Evolutionary conservation across 2,113 vertebrate species (phyloP), one percentile per base, ranked within the genome.

Genomic region (Triplophysa dalaica): DNA sequence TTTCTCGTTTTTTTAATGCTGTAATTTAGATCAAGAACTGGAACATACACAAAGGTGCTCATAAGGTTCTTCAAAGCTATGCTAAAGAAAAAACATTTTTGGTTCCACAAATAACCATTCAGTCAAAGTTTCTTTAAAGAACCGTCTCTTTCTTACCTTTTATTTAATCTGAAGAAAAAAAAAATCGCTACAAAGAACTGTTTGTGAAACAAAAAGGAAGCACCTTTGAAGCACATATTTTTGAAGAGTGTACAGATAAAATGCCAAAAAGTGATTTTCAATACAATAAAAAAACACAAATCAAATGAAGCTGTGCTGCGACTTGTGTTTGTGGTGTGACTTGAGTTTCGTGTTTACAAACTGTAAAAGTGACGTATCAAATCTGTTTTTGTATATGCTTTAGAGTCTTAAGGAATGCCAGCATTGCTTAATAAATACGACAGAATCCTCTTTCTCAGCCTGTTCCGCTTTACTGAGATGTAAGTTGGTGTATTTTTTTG

Each of bases 331-430:
- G 33, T 38, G 5, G 33, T 11, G n/a, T 61, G 13, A 22, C 13
- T 43, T 60, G 54, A 12, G 22, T 43, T 12, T 45, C 19, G 16
- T 22, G 4, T 54, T 33, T 54, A 17, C 58, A 75, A 41, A 26
- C 38, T 26, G 58, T 38, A 62, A 21, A 56, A 75, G 38, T 48
- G 56, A 16, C 21, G 0, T 75, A 62, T 75, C 17, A 45, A 45
- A 74, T 24, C n/a, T 43, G 21, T 62, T 61, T 24, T 74, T 73
- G 3, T 73, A 17, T 60, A 41, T 60, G 1, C 48, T 48, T 68
- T 16, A 74, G 43, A n/a, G 24, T 8, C n/a, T 60, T 38, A 61
- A 7, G 41, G 4, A 62, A 58, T 41, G 12, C 1, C 7, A 21
- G 29, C 26, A 2, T 29, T 17, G 33, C 19, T 56, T 38, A 3